These are phyloP conservation scores for Aramus guarauna DNA, from an alignment of 2,113 vertebrate species.

Conservation along the genomic window DNA sequence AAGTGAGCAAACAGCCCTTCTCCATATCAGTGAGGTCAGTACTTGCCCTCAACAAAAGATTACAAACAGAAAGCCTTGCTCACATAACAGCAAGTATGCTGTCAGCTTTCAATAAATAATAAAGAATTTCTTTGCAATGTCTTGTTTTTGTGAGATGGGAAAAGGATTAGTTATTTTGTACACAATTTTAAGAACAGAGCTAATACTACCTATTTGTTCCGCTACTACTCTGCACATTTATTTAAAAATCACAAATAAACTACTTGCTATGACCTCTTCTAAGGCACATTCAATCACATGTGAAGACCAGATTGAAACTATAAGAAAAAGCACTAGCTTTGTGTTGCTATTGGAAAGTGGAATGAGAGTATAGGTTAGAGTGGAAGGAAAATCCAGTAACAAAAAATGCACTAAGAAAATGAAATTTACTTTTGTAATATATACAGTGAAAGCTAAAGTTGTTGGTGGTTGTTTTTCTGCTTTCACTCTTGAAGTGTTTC, in stretches of 20 bases:
- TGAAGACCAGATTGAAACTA: not conserved
- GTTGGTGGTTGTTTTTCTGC: not conserved
- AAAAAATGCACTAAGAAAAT: not conserved
- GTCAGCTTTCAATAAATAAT: not conserved
- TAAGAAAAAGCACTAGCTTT: not conserved
- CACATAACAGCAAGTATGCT: not conserved
- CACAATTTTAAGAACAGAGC: not conserved
- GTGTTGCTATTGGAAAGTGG: not conserved
- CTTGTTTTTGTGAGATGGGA: not conserved
- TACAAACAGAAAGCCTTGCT: not conserved
- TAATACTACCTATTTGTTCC: not conserved
- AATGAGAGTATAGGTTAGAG: not conserved
- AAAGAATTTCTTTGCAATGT: not conserved
- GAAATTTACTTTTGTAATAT: not conserved
- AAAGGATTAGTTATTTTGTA: not conserved
- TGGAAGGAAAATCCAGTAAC: not conserved
- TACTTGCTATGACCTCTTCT: not conserved
- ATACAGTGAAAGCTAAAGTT: not conserved
- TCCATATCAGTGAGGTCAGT: not conserved
- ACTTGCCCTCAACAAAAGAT: not conserved
- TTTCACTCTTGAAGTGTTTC: not conserved
- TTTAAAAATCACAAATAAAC: not conserved
- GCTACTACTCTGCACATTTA: not conserved
- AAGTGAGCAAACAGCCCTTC: not conserved
- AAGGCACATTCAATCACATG: not conserved